Evolutionary conservation across 2,113 vertebrate genomes (phyloP), one percentile per base, ranked within the genome.

Genomic region (Phaethornis superciliosus): DNA sequence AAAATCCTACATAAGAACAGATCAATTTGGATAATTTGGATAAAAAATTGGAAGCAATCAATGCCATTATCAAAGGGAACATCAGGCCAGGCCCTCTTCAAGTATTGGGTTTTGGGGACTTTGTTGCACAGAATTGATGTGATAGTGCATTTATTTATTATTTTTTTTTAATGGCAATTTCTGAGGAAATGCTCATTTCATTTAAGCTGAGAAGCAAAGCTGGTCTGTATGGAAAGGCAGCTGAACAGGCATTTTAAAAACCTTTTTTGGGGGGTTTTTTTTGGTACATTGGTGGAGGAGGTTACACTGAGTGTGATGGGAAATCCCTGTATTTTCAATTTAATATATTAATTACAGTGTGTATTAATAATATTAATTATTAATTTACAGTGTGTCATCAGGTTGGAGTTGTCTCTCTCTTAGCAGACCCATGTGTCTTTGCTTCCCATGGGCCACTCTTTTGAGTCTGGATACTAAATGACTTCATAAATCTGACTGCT

Each of bases 101-200:
- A 0, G 14, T 2, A 1, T 9, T 2, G 4, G 24, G 3, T 2
- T 23, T 2, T 3, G 44, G 49, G 26, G 22, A 2, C 3, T 19
- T 32, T 0, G 20, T 4, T 7, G 49, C 35, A 5, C 6, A 7
- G 1, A 33, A 23, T 0, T 27, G 44, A 46, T 46, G 44, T 46
- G 44, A 15, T 46, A 46, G 44, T 46, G 44, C 44, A 18, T 40
- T 40, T 40, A 10, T 40, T 40, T 40, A 11, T 40, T 10, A 11
- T 40, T 10, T 40, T 40, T 40, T 40, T 40, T 40, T 40, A 40
- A 40, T 40, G 40, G 10, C 9, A 40, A 5, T 40, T 40, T 40
- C 40, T 40, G 44, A 46, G 44, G 55, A 21, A 64, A 27, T 3
- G 32, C 7, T 56, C 4, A 5, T 56, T 28, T 22, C 6, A 56